These are phyloP conservation scores for Tokudaia tokunoshimensis DNA, from an alignment of 2,797 vertebrate species.

Conservation along the genomic window DNA sequence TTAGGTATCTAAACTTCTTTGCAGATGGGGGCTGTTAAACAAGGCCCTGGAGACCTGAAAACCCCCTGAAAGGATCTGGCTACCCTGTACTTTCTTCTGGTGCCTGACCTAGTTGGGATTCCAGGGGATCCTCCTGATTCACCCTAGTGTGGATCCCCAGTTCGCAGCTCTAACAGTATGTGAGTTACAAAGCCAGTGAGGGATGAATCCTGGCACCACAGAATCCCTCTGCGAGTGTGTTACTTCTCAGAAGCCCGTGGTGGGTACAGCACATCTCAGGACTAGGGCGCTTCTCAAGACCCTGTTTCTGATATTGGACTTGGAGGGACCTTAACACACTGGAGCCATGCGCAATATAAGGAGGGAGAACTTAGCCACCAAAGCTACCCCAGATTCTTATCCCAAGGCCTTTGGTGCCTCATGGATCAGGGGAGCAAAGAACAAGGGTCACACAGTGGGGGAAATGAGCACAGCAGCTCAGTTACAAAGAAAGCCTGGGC, in stretches of 20 bases:
- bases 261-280: background rate
- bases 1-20: conserved; percentile 52
- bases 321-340: conserved; percentile 60
- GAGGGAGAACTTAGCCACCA: conserved; percentile 69
- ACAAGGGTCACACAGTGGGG: conserved; percentile 8
- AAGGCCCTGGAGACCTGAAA: conserved; percentile 59
- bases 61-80: background rate
- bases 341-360: conserved; percentile 81
- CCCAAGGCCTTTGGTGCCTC: conserved; percentile 62
- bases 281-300: conserved; percentile 48
- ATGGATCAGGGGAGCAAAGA: conserved; percentile 38
- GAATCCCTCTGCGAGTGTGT: conserved; percentile 55
- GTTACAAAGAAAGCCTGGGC: conserved; percentile 72
- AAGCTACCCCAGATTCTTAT: conserved; percentile 14
- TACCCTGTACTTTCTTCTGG: conserved; percentile 51
- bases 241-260: background rate
- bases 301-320: conserved; percentile 15
- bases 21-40: conserved; percentile 33
- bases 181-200: conserved; percentile 60
- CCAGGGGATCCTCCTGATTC: conserved; percentile 78
- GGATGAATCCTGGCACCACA: conserved; percentile 54
- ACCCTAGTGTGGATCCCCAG: conserved; percentile 75
- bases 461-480: background rate
- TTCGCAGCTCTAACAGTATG: conserved; percentile 41
- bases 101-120: conserved; percentile 84